Evolutionary conservation across 2,888 invertebrate species (phyloP), one percentile per base, ranked within the genome.

Genomic region (Electrophaes corylata): DNA sequence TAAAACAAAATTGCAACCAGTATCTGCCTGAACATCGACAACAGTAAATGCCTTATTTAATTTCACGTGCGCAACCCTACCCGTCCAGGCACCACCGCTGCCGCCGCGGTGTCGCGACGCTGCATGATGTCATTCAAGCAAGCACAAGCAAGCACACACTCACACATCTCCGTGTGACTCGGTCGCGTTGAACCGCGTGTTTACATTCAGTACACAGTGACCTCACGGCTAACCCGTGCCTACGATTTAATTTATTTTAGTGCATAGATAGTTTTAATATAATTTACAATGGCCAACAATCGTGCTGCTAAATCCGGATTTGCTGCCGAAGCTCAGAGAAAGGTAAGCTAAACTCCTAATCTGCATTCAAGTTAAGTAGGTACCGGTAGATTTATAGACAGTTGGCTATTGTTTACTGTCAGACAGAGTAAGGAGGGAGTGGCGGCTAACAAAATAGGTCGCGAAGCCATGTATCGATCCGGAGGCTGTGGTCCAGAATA

Each of bases 301-400:
- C 93, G 97, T 85, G 97, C 97, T 73, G 93, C 96, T 60, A 97
- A 97, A 88, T 96, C 97, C 79, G 98, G 98, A 94, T 97, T 98
- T 93, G 98, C 98, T 73, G 98, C 98, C 58, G 98, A 98, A 88
- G 97, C 98, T 51, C 98, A 98, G 91, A 94, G 96, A 84, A 98
- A 98, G 95, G 98, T 98, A 89, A 94, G 94, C 71, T 66, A 33
- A 62, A 60, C 64, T 62, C 70, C 60, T 48, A 35, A 12, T 43
- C 14, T 52, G 52, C 44, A 56, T 50, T 48, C 20, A 49, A 50
- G 47, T 49, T 41, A n/a, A n/a, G n/a, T n/a, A n/a, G n/a, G n/a
- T n/a, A 52, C 55, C 57, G 56, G 60, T 41, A 54, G 45, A 29
- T 29, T 45, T 19, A 33, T 19, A 26, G 20, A 10, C 29, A 46